Evolutionary conservation across 2,113 vertebrate species (phyloP), one percentile per base, ranked within the genome.

Genomic region (Lepus americanus): DNA sequence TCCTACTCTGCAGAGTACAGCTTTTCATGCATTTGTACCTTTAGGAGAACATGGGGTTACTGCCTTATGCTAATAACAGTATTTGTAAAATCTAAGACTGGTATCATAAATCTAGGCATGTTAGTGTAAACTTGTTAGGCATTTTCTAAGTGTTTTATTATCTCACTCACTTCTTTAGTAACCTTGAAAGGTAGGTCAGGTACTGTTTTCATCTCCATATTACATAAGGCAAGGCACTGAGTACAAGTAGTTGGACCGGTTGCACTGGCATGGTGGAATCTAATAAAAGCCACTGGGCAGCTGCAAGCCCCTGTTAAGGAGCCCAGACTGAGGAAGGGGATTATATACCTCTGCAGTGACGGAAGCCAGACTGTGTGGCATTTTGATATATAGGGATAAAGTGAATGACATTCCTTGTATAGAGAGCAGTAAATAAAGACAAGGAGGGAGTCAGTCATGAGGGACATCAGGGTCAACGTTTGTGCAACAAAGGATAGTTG

Each of bases 211-310:
- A 83, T 55, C 10, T n/a, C 19, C 55, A 74, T 23, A 0, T 59
- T 36, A 7, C 11, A 78, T 7, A 51, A 51, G n/a, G 12, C 12
- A 2, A 25, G 55, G 0, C n/a, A 19, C 23, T 19, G 49, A 49
- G 7, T 33, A 25, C 2, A 1, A 8, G 0, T 9, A 14, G 12
- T 12, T 1, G 5, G 33, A 27, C 2, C 14, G 0, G 33, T 19
- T 39, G 9, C 66, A 31, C 2, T 51, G 67, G 5, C 59, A 51
- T 67, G 59, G 4, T 66, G 31, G 39, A 22, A 11, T n/a, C 44
- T 69, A 9, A 19, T n/a, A 25, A 23, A 66, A 64, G 39, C 25
- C 19, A 1, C 10, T 9, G 39, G 12, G 33, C 13, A 23, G 19
- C 31, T 81, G 2, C 27, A 17, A 3, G 29, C n/a, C 10, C 22